Evolutionary conservation across 1,140 invertebrate species (phyloP).

Genomic region (Bombus soroeensis): DNA sequence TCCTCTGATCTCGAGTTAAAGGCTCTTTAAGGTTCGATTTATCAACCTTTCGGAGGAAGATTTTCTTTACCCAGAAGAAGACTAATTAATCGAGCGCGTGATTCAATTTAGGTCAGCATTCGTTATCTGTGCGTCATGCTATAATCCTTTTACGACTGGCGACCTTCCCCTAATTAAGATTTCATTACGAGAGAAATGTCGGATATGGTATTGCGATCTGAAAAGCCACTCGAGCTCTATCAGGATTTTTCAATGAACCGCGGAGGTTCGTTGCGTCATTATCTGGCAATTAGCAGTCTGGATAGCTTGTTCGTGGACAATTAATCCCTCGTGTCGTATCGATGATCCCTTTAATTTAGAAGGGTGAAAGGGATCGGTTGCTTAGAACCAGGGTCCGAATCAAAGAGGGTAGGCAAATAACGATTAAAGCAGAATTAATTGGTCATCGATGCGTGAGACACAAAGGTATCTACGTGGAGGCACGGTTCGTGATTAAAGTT

Average conservation of each 20-base stretch:
- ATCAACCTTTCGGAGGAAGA: not conserved
- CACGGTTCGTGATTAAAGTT: not conserved
- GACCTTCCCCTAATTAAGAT: slow-evolving; percentile 18
- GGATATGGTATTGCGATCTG: not conserved
- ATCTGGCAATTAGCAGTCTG: slow-evolving; percentile 25
- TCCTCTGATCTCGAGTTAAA: no score
- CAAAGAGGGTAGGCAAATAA: no score
- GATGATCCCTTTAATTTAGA: not conserved
- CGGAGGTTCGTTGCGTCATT: not conserved
- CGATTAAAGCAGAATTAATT: slow-evolving; percentile 8
- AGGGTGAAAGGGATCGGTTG: no score
- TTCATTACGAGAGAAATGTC: not conserved
- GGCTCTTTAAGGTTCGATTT: not conserved
- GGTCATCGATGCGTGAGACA: not conserved
- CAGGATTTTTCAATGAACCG: not conserved
- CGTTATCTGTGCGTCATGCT: not conserved
- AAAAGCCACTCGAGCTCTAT: not conserved
- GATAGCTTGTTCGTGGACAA: not conserved
- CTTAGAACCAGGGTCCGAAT: not conserved
- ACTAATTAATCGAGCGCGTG: slow-evolving; percentile 35
- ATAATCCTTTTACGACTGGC: not conserved
- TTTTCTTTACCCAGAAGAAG: not conserved
- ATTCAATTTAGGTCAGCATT: slow-evolving; percentile 5
- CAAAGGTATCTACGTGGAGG: not conserved
- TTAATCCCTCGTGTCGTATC: not conserved